Conservation (phyloP, 2,888 invertebrate species). For the Stegana nigrithorax region DNA sequence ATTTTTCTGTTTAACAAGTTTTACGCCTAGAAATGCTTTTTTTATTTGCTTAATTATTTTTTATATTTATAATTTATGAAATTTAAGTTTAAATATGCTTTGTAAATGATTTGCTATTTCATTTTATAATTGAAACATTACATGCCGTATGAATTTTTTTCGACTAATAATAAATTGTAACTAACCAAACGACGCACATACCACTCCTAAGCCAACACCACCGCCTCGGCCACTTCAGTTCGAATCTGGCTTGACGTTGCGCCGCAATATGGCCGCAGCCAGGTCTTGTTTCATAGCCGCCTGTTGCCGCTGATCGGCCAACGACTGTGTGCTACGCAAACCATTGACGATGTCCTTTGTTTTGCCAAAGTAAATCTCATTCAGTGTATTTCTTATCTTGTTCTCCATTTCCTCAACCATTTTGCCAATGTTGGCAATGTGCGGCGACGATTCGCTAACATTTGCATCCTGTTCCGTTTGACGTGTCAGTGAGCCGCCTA, state of each 20-base stretch:
- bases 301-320: slow-evolving; percentile 86
- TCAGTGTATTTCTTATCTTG: slow-evolving; percentile 97
- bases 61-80: slow-evolving; percentile 35
- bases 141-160: neutral
- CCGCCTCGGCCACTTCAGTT: slow-evolving; percentile 52
- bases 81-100: slow-evolving; percentile 35
- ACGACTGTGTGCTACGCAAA: slow-evolving; percentile 82
- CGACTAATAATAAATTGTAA: slow-evolving; percentile 13
- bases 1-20: slow-evolving; percentile 48
- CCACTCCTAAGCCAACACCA: neutral
- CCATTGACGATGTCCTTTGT: slow-evolving; percentile 98
- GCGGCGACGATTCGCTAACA: slow-evolving; percentile 93
- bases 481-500: slow-evolving; percentile 97
- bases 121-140: slow-evolving; percentile 19
- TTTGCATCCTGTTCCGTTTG: slow-evolving; percentile 94
- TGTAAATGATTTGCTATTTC: slow-evolving; percentile 14
- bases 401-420: slow-evolving; percentile 99
- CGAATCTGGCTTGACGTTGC: slow-evolving; percentile 77
- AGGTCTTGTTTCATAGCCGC: slow-evolving; percentile 88
- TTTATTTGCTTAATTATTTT: slow-evolving; percentile 23
- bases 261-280: slow-evolving; percentile 83
- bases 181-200: neutral
- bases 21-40: slow-evolving; percentile 56
- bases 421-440: slow-evolving; percentile 97
- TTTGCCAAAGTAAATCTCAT: slow-evolving; percentile 99